A percentile compares a stretch with the other conserved stretches of the same genome.
phyloP scores from a whole-genome alignment of 2,888 invertebrate genomes.

The Hypolimnas misippus region DNA sequence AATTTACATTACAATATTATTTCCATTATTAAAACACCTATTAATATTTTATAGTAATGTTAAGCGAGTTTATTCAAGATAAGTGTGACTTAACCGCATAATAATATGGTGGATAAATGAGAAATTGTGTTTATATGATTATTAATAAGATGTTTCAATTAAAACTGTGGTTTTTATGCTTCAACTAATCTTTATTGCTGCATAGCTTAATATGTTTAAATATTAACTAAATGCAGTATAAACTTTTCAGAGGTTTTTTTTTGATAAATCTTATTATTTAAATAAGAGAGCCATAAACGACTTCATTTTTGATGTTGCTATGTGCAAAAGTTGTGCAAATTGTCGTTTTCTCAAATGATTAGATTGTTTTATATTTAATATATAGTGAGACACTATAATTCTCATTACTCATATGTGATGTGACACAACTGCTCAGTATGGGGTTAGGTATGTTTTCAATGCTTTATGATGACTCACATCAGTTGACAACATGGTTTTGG shows the following conservation, averaged over 20 bases:
- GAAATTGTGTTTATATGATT: not conserved
- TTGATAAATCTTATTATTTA: no score
- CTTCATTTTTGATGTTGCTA: no score
- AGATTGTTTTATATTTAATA: not conserved
- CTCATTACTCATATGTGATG: slow-evolving; percentile 6
- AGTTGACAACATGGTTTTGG: slow-evolving; percentile 15
- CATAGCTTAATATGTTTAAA: no score
- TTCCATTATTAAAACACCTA: not conserved
- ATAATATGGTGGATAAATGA: not conserved
- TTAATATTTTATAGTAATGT: not conserved
- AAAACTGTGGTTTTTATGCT: not conserved
- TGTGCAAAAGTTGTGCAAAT: not conserved
- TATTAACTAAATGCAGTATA: no score
- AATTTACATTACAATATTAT: not conserved
- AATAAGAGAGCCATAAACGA: no score
- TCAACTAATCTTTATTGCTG: no score
- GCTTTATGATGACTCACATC: slow-evolving; percentile 13
- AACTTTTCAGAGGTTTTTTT: no score
- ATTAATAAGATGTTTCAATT: not conserved
- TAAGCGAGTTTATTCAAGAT: not conserved
- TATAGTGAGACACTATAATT: not conserved
- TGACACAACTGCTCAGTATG: slow-evolving; percentile 1
- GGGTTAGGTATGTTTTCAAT: slow-evolving; percentile 10
- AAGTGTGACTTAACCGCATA: not conserved
- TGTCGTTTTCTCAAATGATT: not conserved